Conservation (phyloP, 2,888 invertebrate species). For the Sicus ferrugineus region DNA sequence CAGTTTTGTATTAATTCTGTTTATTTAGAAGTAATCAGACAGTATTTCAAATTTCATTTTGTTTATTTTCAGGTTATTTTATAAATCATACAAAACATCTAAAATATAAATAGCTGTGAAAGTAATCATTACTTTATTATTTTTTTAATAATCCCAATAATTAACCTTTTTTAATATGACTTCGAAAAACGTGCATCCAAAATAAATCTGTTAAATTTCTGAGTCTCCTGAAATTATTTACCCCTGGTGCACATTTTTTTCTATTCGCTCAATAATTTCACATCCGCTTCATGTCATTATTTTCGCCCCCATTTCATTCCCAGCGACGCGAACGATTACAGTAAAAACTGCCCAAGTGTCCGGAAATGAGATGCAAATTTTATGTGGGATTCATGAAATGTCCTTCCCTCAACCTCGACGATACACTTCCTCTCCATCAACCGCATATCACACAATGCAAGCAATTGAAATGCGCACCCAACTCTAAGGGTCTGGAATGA, state of each 20-base stretch:
- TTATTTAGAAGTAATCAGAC: no score
- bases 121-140: no score
- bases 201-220: neutral
- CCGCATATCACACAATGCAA: constrained; percentile 24
- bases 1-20: no score
- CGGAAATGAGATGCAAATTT: constrained; percentile 65
- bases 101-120: no score
- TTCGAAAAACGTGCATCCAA: neutral
- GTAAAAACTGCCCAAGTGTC: constrained; percentile 54
- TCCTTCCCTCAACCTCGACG: constrained; percentile 49
- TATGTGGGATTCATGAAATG: constrained; percentile 63
- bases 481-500: constrained; percentile 13
- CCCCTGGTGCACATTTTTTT: neutral
- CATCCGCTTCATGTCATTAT: constrained; percentile 13
- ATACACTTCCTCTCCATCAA: neutral
- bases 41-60: no score
- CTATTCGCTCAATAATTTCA: neutral
- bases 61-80: no score
- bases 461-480: constrained; percentile 46
- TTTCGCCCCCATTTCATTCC: constrained; percentile 6
- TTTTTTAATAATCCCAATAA: neutral
- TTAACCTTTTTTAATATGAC: neutral
- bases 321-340: constrained; percentile 19
- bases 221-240: neutral
- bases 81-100: no score